phyloP scores from a whole-genome alignment of 2,113 vertebrate genomes.

The Butastur rufipennis region DNA sequence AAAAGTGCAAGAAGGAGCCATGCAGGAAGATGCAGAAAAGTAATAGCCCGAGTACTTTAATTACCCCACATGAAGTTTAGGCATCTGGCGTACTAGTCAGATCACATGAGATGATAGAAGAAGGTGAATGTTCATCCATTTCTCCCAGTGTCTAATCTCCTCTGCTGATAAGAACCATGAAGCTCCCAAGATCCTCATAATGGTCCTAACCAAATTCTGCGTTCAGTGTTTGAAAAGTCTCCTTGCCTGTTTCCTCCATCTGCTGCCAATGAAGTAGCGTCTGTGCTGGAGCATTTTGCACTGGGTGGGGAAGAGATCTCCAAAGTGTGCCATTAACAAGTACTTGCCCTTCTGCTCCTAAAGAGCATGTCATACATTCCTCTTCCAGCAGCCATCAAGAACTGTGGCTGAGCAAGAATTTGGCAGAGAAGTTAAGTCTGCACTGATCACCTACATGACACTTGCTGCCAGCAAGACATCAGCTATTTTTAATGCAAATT shows the following conservation, averaged over 20 bases:
- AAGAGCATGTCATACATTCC: not conserved
- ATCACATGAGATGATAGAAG: not conserved
- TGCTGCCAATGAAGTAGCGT: not conserved
- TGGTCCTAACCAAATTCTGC: not conserved
- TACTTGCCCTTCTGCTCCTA: not conserved
- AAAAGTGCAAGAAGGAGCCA: not conserved
- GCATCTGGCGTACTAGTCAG: not conserved
- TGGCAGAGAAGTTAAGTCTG: not conserved
- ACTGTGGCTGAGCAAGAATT: not conserved
- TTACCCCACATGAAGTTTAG: not conserved
- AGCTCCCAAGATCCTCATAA: not conserved
- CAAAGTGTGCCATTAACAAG: not conserved
- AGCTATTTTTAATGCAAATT: not conserved
- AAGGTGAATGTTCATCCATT: not conserved
- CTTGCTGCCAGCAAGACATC: not conserved
- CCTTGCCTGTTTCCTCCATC: not conserved
- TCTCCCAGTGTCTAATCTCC: not conserved
- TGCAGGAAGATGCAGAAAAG: not conserved
- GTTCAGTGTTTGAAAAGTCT: not conserved
- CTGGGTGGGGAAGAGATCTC: not conserved
- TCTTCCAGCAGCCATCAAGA: not conserved
- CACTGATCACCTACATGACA: not conserved
- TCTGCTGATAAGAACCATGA: not conserved
- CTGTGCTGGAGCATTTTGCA: not conserved
- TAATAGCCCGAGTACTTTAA: not conserved